Evolutionary conservation across 2,113 vertebrate genomes (phyloP), one percentile per base, ranked within the genome.

Genomic region (Anser cygnoides): DNA sequence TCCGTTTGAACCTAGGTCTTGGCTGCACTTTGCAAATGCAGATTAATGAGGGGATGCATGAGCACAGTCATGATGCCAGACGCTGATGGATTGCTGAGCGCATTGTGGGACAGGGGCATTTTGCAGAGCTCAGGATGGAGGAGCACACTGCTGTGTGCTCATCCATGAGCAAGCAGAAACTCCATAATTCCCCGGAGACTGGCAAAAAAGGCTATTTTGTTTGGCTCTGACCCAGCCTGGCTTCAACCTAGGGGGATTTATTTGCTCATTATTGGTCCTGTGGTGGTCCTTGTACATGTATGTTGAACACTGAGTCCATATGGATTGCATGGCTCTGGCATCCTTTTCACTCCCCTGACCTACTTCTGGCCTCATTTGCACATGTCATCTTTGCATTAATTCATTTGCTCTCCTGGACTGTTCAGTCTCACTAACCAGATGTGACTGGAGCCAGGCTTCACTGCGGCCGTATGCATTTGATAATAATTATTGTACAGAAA

Each of bases 291-390:
- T 2, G 1, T 1, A 0, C 0, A 1, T 59, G 74, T 63, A 73
- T 0, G 1, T 78, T 52, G 50, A 25, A 52, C 23, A 8, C 23
- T 25, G 23, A 44, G 72, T 70, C 79, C 61, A 0, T 2, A 4
- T 0, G 18, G 68, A 84, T 73, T 3, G 4, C 2, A 4, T 0
- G 0, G 71, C 63, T n/a, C 68, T 35, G 3, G 16, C 0, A 12
- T 83, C 73, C 55, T 43, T 78, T 87, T 21, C 88, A 82, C 70
- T 65, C 0, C n/a, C 78, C 54, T 95, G 93, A 96, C 86, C 89
- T 90, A 90, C 46, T 90, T 95, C 44, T 49, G 6, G 31, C 70
- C 70, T 92, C 74, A 44, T 80, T 79, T 68, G 86, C 91, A 76
- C 31, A 35, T 26, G 8, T 66, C 0, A 7, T 25, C 0, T 12